Percentiles rank a stretch among this genome's conserved stretches.
Evolutionary conservation across 1,140 invertebrate species (phyloP).

Genomic region (Phymastichus coffea): DNA sequence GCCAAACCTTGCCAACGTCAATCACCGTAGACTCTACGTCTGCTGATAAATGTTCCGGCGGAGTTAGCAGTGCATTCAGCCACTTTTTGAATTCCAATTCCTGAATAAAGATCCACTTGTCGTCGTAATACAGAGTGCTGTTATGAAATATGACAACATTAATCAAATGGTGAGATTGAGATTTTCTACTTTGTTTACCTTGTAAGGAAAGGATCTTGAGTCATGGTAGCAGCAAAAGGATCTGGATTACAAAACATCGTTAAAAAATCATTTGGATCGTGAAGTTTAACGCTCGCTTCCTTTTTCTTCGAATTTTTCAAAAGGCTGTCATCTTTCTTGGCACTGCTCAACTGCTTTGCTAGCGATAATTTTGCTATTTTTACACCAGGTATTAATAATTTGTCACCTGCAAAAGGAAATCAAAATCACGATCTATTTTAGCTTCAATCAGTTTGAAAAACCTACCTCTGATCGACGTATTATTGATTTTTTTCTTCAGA

Average conservation of each 20-base stretch:
- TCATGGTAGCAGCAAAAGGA: constrained; percentile 63
- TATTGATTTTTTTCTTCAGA: constrained; percentile 37
- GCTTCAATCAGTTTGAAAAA: neutral
- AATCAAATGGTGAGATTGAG: neutral
- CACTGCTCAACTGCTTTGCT: constrained; percentile 22
- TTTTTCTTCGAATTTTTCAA: constrained; percentile 2
- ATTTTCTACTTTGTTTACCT: constrained; percentile 27
- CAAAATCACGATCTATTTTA: no score
- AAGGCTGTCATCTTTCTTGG: constrained; percentile 22
- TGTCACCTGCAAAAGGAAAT: neutral
- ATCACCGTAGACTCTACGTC: constrained; percentile 68
- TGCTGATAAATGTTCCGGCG: constrained; percentile 60
- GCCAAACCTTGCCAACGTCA: constrained; percentile 74
- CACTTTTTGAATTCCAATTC: constrained; percentile 82
- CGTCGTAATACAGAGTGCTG: constrained; percentile 73
- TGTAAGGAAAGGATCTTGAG: constrained; percentile 65
- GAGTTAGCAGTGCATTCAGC: constrained; percentile 84
- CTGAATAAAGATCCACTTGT: constrained; percentile 76
- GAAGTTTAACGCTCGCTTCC: constrained; percentile 35
- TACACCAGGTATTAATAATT: constrained; percentile 38
- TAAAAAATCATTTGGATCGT: constrained; percentile 41
- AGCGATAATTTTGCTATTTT: constrained; percentile 40
- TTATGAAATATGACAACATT: constrained; percentile 1
- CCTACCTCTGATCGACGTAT: constrained; percentile 33
- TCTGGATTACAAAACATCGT: constrained; percentile 55